Conservation (phyloP, 2,113 vertebrate species). For the Lathamus discolor region DNA sequence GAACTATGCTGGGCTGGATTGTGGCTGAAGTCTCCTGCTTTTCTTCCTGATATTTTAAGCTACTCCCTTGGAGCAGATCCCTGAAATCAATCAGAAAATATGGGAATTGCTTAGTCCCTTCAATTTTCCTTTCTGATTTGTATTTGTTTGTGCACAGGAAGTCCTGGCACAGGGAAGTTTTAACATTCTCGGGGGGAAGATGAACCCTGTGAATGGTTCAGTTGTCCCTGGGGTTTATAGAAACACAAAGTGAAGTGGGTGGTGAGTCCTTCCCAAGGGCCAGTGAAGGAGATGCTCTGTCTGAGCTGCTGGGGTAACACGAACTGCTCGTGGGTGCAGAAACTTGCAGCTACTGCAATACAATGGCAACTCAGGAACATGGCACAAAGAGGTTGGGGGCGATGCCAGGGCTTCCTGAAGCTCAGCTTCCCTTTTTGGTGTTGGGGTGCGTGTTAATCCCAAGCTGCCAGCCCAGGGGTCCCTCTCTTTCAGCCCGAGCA, state of each 20-base stretch:
- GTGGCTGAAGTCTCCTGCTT: background rate
- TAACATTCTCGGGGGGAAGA: rapidly evolving
- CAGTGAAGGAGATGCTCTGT: background rate
- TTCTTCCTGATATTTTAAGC: background rate
- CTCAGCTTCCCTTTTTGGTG: background rate
- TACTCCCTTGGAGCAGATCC: background rate
- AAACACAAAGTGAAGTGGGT: background rate
- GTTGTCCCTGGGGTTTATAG: background rate
- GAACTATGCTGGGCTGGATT: background rate
- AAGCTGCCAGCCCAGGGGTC: background rate
- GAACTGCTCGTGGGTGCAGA: background rate
- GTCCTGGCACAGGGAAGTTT: background rate
- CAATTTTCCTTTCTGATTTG: background rate
- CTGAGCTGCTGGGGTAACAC: background rate
- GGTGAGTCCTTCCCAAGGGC: background rate
- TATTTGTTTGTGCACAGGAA: background rate
- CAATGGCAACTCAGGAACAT: background rate
- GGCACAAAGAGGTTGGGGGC: background rate
- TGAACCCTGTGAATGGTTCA: background rate
- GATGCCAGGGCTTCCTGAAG: background rate
- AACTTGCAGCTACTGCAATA: background rate
- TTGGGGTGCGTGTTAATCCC: background rate
- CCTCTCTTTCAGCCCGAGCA: background rate
- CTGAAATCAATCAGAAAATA: background rate
- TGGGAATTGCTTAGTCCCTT: background rate